phyloP scores from a whole-genome alignment of 2,113 vertebrate species.

The Gadus chalcogrammus region DNA sequence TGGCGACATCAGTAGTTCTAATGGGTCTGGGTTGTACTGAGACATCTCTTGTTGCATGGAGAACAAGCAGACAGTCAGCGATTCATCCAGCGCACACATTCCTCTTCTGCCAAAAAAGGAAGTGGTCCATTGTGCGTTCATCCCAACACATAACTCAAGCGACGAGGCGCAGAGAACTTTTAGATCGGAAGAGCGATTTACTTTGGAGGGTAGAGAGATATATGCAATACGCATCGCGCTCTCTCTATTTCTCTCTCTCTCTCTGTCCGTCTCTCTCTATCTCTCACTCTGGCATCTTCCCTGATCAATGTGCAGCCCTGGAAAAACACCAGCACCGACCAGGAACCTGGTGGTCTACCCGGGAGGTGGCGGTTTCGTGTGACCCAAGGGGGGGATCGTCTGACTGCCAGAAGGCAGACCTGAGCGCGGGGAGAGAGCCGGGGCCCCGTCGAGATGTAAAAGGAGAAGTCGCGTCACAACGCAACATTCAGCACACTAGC shows the following conservation, averaged over 20 bases:
- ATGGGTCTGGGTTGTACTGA: too few species aligned
- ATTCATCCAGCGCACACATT: conserved; percentile 51
- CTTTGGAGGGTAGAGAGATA: background rate
- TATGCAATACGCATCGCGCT: too few species aligned
- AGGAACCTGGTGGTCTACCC: background rate
- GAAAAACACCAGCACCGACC: too few species aligned
- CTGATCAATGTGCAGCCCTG: too few species aligned
- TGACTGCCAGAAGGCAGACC: background rate
- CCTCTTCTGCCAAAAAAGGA: conserved; percentile 60
- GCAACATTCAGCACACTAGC: background rate
- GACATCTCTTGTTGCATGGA: conserved; percentile 7
- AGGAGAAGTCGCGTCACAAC: conserved; percentile 19
- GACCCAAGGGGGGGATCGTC: background rate
- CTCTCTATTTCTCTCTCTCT: too few species aligned
- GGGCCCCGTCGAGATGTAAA: background rate
- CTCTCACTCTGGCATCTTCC: too few species aligned
- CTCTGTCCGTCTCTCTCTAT: too few species aligned
- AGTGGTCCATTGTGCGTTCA: conserved; percentile 68
- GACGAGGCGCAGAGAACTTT: conserved; percentile 57
- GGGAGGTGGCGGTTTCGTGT: background rate
- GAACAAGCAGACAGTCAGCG: conserved; percentile 36
- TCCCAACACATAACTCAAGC: conserved; percentile 55
- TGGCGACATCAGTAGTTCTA: too few species aligned
- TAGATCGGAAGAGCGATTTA: conserved; percentile 40
- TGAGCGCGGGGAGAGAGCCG: background rate